Base-by-base conservation (phyloP, 2,113 vertebrate genomes). In the Malurus cyaneus region DNA sequence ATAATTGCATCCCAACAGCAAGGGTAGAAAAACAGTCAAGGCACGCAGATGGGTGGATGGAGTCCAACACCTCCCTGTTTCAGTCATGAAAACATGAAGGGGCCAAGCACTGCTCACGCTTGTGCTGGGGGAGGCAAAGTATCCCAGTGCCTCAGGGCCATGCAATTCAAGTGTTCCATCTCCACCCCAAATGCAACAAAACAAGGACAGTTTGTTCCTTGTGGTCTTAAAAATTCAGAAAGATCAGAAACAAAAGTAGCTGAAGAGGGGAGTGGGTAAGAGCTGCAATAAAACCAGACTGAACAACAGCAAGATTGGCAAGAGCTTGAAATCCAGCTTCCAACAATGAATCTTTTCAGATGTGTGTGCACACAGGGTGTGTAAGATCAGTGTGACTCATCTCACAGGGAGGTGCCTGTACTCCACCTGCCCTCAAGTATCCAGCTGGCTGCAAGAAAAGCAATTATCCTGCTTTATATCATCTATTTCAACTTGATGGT, bases 311-410 rank as follows among this genome's bases (percentile, higher is more conserved):
- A 1, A 1, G 0, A 4, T 0, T 1, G 4, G 14, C 12, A 25
- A 60, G 34, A 32, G 53, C 36, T 64, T 31, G 12, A 34, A 49
- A 39, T 26, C 18, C 53, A 60, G 1, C 14, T 7, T 36, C 46
- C 46, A 72, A 0, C 36, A 21, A 2, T 0, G 18, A 17, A 5
- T 3, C 25, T 61, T 25, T 18, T 52, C 32, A 25, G 2, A 8
- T 0, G 0, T 5, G 0, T 0, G 3, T 12, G 56, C 14, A 11
- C 20, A 6, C 1, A 6, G 42, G 54, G 31, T 4, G 32, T 39
- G 23, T 0, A 7, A 46, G 32, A 36, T 10, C 54, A 44, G 46
- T 28, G 1, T 50, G 64, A 57, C 36, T 32, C 67, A 5, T 1
- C 6, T 5, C n/a, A 4, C 50, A 17, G 41, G 29, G 54, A 71